phyloP scores from a whole-genome alignment of 2,113 vertebrate species.

The Sarotherodon lohbergeri region DNA sequence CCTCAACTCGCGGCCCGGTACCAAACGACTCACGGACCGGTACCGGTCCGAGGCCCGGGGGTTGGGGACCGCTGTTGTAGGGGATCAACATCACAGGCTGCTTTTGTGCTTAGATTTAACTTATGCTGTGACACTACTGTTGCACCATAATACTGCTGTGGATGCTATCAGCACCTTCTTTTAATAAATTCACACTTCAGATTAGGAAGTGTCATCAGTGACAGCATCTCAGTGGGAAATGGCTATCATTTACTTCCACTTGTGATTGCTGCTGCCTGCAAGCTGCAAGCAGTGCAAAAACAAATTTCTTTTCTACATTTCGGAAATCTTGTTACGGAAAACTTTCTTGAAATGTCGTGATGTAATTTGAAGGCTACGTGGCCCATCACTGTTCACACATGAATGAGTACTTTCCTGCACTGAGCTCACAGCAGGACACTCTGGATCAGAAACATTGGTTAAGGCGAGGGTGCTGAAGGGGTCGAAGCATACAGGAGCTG shows the following conservation, averaged over 20 bases:
- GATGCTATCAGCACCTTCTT: background rate
- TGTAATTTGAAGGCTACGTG: background rate
- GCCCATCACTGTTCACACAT: background rate
- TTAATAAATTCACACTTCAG: background rate
- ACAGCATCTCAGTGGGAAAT: background rate
- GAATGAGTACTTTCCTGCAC: background rate
- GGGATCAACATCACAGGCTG: background rate
- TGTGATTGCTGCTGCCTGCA: background rate
- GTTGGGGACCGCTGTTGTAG: background rate
- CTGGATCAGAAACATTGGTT: background rate
- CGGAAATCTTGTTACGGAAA: background rate
- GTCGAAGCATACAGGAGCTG: background rate
- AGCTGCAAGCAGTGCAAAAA: background rate
- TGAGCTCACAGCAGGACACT: background rate
- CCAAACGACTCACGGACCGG: too few relatives aligned
- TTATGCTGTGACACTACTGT: background rate
- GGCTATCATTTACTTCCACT: background rate
- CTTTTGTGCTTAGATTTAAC: background rate
- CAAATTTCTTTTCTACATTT: rapidly evolving
- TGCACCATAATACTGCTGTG: background rate
- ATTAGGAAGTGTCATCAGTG: background rate
- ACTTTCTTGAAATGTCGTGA: background rate
- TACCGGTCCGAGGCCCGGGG: too few relatives aligned
- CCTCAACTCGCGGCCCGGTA: too few relatives aligned
- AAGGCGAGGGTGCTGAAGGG: background rate